These are phyloP conservation scores for Eubasilissa splendida DNA, from an alignment of 2,888 invertebrate genomes.

Conservation along the genomic window DNA sequence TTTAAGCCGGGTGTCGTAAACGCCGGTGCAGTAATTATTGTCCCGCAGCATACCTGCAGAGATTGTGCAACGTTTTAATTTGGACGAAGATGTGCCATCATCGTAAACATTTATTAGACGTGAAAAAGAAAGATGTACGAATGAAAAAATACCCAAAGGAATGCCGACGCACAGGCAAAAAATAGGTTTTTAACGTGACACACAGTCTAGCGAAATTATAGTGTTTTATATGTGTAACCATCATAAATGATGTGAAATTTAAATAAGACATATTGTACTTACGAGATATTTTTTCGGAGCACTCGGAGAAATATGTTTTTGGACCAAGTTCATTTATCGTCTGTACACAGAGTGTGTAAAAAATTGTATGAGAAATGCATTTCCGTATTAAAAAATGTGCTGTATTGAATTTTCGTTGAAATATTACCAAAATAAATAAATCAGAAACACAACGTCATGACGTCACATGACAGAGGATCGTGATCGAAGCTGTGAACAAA, in stretches of 20 bases:
- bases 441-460: too few species aligned
- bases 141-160: background rate
- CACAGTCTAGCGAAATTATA: background rate
- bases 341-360: background rate
- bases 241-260: background rate
- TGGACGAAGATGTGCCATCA: background rate
- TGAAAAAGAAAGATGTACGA: background rate
- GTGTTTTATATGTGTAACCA: background rate
- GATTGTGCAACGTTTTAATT: constrained; percentile 14
- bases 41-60: background rate
- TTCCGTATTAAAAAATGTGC: constrained; percentile 14
- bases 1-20: background rate
- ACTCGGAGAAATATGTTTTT: too few species aligned
- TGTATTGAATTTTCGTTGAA: too few species aligned
- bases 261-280: background rate
- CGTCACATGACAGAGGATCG: too few species aligned
- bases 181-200: background rate
- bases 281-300: background rate
- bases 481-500: too few species aligned
- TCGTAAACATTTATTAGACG: background rate
- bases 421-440: too few species aligned
- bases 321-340: background rate
- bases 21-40: background rate
- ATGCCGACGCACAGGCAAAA: background rate
- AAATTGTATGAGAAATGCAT: background rate